Conservation (phyloP, 2,113 vertebrate genomes). For the Kobus ellipsiprymnus region DNA sequence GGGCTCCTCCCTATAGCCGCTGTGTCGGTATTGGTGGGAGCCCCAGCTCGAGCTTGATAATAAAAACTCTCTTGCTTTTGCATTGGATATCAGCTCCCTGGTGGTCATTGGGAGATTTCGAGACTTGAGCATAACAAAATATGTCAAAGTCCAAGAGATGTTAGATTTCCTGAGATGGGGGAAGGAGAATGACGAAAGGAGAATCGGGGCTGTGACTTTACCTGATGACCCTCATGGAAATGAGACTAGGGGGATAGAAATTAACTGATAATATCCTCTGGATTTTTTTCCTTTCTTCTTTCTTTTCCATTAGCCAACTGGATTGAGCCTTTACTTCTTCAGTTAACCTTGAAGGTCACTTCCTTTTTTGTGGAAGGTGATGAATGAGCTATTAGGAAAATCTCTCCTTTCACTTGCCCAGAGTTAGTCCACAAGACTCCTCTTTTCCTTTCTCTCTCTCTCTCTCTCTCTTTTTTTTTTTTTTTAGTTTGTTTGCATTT, state of each 20-base stretch:
- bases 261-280: neutral
- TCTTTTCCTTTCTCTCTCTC: neutral
- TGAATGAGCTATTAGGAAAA: neutral
- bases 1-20: too few species aligned
- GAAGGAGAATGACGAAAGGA: neutral
- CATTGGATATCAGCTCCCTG: too few species aligned
- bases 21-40: too few species aligned
- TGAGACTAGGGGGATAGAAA: neutral
- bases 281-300: neutral
- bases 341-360: neutral
- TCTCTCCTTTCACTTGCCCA: neutral
- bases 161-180: neutral
- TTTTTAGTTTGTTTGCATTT: neutral
- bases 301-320: neutral
- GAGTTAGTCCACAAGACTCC: neutral
- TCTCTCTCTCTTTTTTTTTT: neutral
- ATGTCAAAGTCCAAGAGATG: neutral
- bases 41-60: too few species aligned
- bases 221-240: neutral
- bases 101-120: too few species aligned
- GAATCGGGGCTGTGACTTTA: rapidly evolving
- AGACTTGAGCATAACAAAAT: neutral
- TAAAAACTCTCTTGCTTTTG: too few species aligned
- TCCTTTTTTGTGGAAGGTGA: neutral
- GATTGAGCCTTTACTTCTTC: neutral